Evolutionary conservation across 2,113 vertebrate species (phyloP), one percentile per base, ranked within the genome.

Genomic region (Myodes glareolus): DNA sequence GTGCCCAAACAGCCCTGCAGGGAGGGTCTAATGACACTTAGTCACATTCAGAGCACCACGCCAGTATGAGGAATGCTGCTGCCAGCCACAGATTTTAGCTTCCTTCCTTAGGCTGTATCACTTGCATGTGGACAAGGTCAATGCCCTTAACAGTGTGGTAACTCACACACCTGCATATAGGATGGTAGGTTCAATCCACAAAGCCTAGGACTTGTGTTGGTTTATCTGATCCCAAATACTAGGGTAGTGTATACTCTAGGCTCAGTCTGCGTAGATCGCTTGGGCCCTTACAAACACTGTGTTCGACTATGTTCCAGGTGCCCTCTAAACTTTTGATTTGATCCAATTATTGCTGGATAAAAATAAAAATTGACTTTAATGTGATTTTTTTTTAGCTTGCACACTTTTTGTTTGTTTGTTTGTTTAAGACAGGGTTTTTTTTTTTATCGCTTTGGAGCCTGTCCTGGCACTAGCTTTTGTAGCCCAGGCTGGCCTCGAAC

Each of bases 371-470:
- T 42, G 87, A 92, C 33, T 87, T 76, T 8, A 87, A 39, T 95
- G 21, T 68, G n/a, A 78, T 95, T 92, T 91, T 85, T 89, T 85
- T 47, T 50, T 4, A 55, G 17, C 93, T 90, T 96, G 63, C 33
- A 7, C 45, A 47, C 50, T 23, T 75, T 94, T 73, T 80, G 55
- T 58, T 58, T 58, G 5, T 58, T 58, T 58, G 55, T 5, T 58
- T 58, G 4, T 58, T 58, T 21, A 19, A 58, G 58, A 58, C 58
- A 58, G 58, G 6, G 58, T 58, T 58, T 58, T 19, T 58, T 19
- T 58, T 19, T 58, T 19, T 58, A 23, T 21, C 7, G 58, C 19
- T 58, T 58, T 58, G 58, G 58, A 58, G 58, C 0, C 58, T 58
- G 58, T 58, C 58, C 58, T 58, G 58, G 58, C 1, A 0, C 58